Base-by-base conservation (phyloP, 1,140 invertebrate species). In the Tetramorium simillimum region DNA sequence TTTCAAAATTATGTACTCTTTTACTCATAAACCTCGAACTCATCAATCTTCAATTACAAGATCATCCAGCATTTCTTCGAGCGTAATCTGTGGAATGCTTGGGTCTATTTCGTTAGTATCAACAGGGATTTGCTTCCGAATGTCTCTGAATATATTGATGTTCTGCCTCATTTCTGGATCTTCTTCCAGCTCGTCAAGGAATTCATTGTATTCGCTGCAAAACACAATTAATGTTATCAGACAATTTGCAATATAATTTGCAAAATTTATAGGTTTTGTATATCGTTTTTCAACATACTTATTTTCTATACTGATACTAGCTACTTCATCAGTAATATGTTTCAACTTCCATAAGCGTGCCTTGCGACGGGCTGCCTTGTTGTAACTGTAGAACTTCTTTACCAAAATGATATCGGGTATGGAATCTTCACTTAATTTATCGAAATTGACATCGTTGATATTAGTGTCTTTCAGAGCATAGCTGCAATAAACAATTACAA, bases 41-140 rank as follows among this genome's bases (percentile, higher is more conserved):
- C 97, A 89, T 97, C 96, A 92, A 92, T 98, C 98, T 80, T 97
- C 97, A 56, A 98, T 96, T n/a, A 95, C 96, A 85, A 99, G 95
- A 95, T 99, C 99, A 88, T 99, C 99, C 84, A 99, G 95, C 99
- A 99, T 99, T 95, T 99, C 99, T 85, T 98, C 98, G 0, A 99
- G 96, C n/a, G 97, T 98, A 82, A 99, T 98, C 88, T 97, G 96
- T 2, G 99, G 99, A 18, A 97, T 93, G 43, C 96, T 96, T 3
- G 97, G 97, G 93, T 97, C 97, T 62, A 97, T 95, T 63, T 96
- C 96, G 82, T 95, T 89, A 40, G 95, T 93, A 93, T 98, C 97
- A 49, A 97, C 96, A 2, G 96, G 95, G 73, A 96, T 95, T 46
- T 95, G 93, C 91, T 97, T 97, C 80, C 95, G 96, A 7, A 92